Base-by-base conservation (phyloP, 1,140 invertebrate genomes). In the Drosophila nebulosa region DNA sequence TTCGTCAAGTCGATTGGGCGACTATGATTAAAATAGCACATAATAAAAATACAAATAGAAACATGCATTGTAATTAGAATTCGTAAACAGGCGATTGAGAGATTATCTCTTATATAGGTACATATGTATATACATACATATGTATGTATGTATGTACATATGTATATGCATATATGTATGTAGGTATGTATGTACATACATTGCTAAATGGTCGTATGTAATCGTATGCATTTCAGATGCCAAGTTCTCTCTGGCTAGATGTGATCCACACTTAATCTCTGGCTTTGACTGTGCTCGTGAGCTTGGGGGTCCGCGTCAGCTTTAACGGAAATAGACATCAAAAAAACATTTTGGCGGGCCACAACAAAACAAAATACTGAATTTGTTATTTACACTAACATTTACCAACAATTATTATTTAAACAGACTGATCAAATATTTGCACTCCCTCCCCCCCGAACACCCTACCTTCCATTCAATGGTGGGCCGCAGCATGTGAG, bases 351-450 rank as follows among this genome's bases (percentile, higher is more conserved):
- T 74, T 74, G 63, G 70, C 56, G 71, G 70, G 55, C 46, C 39
- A 42, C 14, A 42, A 42, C 5, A 42, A 42, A 42, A 42, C 42
- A 30, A 30, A 30, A 30, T 30, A 30, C 27, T 35, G 51, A 76
- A 72, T 75, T 63, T 32, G 46, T 27, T 85, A 68, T 85, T 85
- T 85, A 53, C 52, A 21, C 21, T 77, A 64, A 59, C 73, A 77
- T 79, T 84, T 84, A 73, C 46, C 78, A 75, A 71, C 62, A 10
- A 46, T 78, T 67, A 85, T 74, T 88, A 76, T 86, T 88, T 69
- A 71, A 76, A 69, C 81, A 86, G 74, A 67, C 81, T 86, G 78
- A 62, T 46, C 71, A 86, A 86, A 86, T 86, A 86, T 86, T 86
- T 64, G 26, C 50, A 4, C 21, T n/a, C 22, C 50, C 22, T 5